Conservation (phyloP, 2,888 invertebrate genomes). For the Tenthredo amoena region DNA sequence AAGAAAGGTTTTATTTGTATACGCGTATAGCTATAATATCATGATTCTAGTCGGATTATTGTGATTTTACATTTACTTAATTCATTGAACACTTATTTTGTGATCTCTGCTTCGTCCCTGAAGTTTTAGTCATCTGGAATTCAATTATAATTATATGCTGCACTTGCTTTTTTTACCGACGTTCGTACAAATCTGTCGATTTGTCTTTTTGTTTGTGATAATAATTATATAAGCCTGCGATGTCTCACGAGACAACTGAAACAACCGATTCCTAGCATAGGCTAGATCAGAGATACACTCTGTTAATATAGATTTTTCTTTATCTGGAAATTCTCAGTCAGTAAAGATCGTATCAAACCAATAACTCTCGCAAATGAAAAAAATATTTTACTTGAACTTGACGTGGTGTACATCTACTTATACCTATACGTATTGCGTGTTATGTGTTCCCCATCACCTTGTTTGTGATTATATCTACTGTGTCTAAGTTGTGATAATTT, state of each 20-base stretch:
- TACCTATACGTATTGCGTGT: slow-evolving; percentile 19
- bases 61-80: slow-evolving; percentile 12
- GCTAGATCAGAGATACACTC: not conserved
- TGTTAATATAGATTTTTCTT: not conserved
- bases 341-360: not conserved
- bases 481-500: slow-evolving; percentile 27
- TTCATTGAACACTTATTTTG: not conserved
- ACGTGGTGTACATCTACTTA: slow-evolving; percentile 30
- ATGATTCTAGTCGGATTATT: slow-evolving; percentile 34
- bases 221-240: not conserved
- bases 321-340: not conserved
- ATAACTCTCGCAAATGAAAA: not conserved
- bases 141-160: not conserved
- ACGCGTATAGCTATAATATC: not conserved
- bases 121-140: not conserved
- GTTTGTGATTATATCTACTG: slow-evolving; percentile 18
- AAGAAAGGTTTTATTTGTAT: not conserved
- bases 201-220: not conserved
- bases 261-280: not conserved
- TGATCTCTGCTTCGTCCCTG: not conserved
- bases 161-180: not conserved
- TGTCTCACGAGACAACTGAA: not conserved
- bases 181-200: not conserved
- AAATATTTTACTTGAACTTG: not conserved
- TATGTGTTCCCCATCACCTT: slow-evolving; percentile 20